Base-by-base conservation (phyloP, 2,797 vertebrate genomes). In the Peromyscus aztecus region DNA sequence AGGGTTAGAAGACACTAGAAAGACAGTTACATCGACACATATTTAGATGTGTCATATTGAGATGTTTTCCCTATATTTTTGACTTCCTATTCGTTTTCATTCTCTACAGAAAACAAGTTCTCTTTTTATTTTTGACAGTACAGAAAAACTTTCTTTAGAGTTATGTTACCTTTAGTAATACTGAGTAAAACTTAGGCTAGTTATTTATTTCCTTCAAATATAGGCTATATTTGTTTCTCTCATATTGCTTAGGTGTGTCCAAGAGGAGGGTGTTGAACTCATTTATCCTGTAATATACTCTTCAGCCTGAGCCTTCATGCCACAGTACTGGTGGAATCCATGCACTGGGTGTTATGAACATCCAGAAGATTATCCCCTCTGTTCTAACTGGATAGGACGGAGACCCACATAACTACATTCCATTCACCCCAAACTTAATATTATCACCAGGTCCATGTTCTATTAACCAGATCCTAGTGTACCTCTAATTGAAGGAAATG, bases 161-260 rank as follows among this genome's bases (percentile, higher is more conserved):
- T 69, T 76, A 11, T 49, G 11, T 69, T 83, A 61, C 14, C 90
- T 80, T 80, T 43, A 59, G 14, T 86, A 43, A 59, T 29, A 29
- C 34, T 11, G 4, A 81, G 31, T 49, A n/a, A 24, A n/a, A 49
- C 59, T 40, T 67, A 81, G 37, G 19, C 0, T 67, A 59, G 21
- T 9, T 49, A n/a, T 57, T 59, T 57, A 67, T 76, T 91, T 55
- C 19, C 24, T 94, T 75, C 17, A 86, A 86, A 85, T 92, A 17
- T 73, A 34, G 89, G 65, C 55, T 85, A 8, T 40, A 29, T 69
- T 10, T 57, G 10, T 59, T 82, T 83, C 40, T 77, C 91, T 55
- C 6, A 37, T 0, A 16, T 21, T 27, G 1, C 4, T 27, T 17
- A 24, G 0, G 8, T 24, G 9, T 90, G 24, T 21, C 57, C 29